Evolutionary conservation across 2,888 invertebrate species (phyloP).

Genomic region (Melitaea athalia): DNA sequence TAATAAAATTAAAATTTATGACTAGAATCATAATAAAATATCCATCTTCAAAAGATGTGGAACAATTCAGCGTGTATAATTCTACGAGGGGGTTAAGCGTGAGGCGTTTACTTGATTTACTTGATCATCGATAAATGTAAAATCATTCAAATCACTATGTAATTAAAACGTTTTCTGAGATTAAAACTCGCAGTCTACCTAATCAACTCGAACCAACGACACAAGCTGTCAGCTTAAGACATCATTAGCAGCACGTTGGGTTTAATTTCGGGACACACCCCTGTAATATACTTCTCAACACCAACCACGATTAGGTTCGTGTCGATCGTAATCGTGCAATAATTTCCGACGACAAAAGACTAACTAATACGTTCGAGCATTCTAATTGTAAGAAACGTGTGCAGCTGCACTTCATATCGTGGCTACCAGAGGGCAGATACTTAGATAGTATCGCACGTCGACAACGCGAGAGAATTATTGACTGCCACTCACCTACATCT

Average conservation of each 20-base stretch:
- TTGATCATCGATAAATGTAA: no score
- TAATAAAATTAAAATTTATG: background rate
- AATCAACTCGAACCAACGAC: no score
- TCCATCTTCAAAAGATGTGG: background rate
- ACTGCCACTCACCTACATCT: slow-evolving; percentile 20
- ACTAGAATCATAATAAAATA: background rate
- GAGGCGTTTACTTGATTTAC: no score
- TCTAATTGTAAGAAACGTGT: slow-evolving; percentile 16
- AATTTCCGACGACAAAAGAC: background rate
- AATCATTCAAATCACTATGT: no score
- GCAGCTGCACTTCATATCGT: slow-evolving; percentile 23
- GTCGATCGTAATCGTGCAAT: background rate
- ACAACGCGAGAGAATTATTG: slow-evolving; percentile 30
- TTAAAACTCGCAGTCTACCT: no score
- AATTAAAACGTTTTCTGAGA: no score
- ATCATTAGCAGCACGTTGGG: no score
- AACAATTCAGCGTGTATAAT: background rate
- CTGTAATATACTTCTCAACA: background rate
- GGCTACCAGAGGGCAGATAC: slow-evolving; percentile 29
- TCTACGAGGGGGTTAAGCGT: no score
- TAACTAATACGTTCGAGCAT: background rate
- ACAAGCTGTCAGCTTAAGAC: no score
- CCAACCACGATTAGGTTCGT: background rate
- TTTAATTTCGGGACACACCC: background rate
- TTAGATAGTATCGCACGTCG: slow-evolving; percentile 25